These are phyloP conservation scores for Tachina grossa DNA, from an alignment of 2,888 invertebrate species.

Conservation along the genomic window DNA sequence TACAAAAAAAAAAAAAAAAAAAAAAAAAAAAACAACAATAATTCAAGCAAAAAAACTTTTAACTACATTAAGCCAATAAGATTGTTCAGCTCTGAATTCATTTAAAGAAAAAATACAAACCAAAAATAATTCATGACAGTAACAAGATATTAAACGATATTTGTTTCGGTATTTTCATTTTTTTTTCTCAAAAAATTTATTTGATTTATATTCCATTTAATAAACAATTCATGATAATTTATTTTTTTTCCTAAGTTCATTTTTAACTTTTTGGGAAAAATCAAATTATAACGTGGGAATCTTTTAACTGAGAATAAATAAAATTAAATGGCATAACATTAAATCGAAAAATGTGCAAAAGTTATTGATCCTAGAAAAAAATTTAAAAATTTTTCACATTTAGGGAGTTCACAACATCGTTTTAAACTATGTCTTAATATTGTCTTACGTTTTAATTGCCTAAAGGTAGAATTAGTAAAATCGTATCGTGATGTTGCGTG, in stretches of 20 bases:
- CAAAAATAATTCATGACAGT: conserved; percentile 57
- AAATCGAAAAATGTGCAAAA: conserved; percentile 2
- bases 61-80: neutral
- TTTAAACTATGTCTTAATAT: too few species aligned
- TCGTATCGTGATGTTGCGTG: too few species aligned
- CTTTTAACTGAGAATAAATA: conserved; percentile 16
- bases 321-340: too few species aligned
- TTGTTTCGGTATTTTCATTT: conserved; percentile 51
- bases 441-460: too few species aligned
- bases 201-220: conserved; percentile 69
- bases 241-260: conserved; percentile 7
- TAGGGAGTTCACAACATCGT: too few species aligned
- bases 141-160: conserved; percentile 66
- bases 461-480: too few species aligned
- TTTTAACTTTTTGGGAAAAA: conserved; percentile 56
- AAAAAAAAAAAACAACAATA: neutral
- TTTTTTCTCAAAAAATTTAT: conserved; percentile 40
- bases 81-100: conserved; percentile 40
- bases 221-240: conserved; percentile 65
- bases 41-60: conserved; percentile 17
- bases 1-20: neutral
- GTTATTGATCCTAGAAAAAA: neutral
- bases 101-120: neutral
- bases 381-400: too few species aligned
- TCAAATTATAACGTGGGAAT: conserved; percentile 70